phyloP scores from a whole-genome alignment of 1,140 invertebrate species.

The Ips nitidus region DNA sequence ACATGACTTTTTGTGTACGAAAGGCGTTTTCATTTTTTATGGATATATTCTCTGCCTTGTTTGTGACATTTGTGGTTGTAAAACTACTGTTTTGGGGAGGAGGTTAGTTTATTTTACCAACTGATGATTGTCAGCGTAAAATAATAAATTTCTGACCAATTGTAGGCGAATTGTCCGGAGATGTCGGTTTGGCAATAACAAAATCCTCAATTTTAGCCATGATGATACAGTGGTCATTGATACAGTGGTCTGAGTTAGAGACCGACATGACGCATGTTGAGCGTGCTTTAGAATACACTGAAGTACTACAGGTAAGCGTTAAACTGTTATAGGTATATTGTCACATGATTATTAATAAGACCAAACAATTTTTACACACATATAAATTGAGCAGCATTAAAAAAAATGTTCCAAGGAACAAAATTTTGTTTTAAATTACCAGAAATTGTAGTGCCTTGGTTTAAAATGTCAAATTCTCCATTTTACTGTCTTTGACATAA shows the following conservation, averaged over 20 bases:
- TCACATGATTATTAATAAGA: too few species aligned
- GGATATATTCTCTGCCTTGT: slow-evolving; percentile 73
- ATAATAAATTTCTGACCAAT: slow-evolving; percentile 15
- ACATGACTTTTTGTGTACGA: slow-evolving; percentile 62
- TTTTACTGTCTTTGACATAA: not conserved
- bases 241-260: slow-evolving; percentile 66
- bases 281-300: slow-evolving; percentile 73
- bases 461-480: too few species aligned
- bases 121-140: not conserved
- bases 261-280: slow-evolving; percentile 83
- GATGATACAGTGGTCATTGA: slow-evolving; percentile 63
- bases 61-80: slow-evolving; percentile 68
- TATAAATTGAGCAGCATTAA: too few species aligned
- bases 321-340: not conserved
- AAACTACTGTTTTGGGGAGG: slow-evolving; percentile 51
- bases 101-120: slow-evolving; percentile 52
- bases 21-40: slow-evolving; percentile 75
- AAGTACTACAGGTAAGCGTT: slow-evolving; percentile 57
- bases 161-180: slow-evolving; percentile 53
- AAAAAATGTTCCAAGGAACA: too few species aligned
- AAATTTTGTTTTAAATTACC: too few species aligned
- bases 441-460: too few species aligned
- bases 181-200: slow-evolving; percentile 63
- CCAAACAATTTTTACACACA: not conserved
- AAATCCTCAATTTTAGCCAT: slow-evolving; percentile 48